Base-by-base conservation (phyloP, 2,113 vertebrate species). In the Chrysemys picta region DNA sequence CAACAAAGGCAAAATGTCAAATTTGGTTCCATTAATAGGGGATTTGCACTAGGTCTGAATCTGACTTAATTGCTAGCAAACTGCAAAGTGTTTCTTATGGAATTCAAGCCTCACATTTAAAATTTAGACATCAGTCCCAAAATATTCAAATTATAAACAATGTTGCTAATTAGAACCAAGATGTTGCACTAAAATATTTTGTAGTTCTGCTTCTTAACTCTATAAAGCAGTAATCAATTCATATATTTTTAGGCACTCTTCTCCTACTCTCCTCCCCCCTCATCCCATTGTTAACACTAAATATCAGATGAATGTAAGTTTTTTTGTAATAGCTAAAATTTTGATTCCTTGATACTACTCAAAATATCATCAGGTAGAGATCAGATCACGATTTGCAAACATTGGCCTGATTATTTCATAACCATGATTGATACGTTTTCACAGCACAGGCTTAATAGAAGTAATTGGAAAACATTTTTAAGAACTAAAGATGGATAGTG, bases 401-500 rank as follows among this genome's bases (percentile, higher is more conserved):
- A 4, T 24, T 89, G 19, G n/a, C 0, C 0, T 89, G 47, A 62
- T 97, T 95, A 90, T 94, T 97, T 94, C 10, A 93, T 95, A 95
- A 95, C 89, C 82, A 53, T 53, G 72, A 80, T 14, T 94, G 38
- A 52, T 92, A 91, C 5, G 84, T 80, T 91, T 93, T 94, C 76
- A 88, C 54, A 95, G 59, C 57, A 92, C 25, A 10, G 38, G 69
- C 87, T 97, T 81, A 93, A 84, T 5, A 35, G 87, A 91, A 94
- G 17, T 81, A 89, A 65, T 80, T 94, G 49, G 45, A 91, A 93
- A 79, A 22, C 75, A 92, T 94, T 97, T 95, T 82, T 72, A 92
- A 86, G n/a, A 94, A 86, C 54, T 86, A 29, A 82, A 38, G 8
- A 42, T 31, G 14, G 53, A 59, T 45, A 76, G 84, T 2, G 1